A percentile compares a stretch with the other conserved stretches of the same genome.
These are phyloP conservation scores for Linnaemya tessellans DNA, from an alignment of 2,888 invertebrate species.

Conservation along the genomic window DNA sequence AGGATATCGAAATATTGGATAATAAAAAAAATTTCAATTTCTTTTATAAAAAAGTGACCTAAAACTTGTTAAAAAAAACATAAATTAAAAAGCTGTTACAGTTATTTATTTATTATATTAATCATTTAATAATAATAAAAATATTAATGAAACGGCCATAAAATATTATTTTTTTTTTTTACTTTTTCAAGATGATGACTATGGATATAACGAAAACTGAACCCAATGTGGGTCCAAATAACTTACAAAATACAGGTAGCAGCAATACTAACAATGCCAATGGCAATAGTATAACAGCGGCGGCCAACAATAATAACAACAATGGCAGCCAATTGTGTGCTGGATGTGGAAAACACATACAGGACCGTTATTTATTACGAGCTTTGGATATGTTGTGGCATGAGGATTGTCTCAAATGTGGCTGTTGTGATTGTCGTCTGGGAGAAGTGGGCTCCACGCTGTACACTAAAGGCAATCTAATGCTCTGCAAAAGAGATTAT, in stretches of 20 bases:
- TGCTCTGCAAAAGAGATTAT: conserved; percentile 97
- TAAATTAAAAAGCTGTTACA: no score
- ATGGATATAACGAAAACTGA: conserved; percentile 94
- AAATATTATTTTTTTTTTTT: conserved; percentile 3
- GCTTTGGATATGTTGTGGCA: conserved; percentile 98
- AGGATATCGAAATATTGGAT: no score
- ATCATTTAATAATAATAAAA: no score
- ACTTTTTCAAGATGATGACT: conserved; percentile 87
- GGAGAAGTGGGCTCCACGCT: conserved; percentile 98
- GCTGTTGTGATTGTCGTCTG: conserved; percentile 97
- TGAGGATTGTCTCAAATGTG: conserved; percentile 98
- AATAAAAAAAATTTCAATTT: no score
- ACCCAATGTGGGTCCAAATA: conserved; percentile 84
- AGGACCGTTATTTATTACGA: conserved; percentile 94
- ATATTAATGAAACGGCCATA: no score
- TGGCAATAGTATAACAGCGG: conserved; percentile 74
- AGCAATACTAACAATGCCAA: conserved; percentile 73
- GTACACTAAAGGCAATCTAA: conserved; percentile 97
- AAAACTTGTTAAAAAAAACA: no score
- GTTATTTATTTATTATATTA: no score
- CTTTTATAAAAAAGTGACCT: no score
- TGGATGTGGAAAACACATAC: conserved; percentile 96
- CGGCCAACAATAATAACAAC: conserved; percentile 80
- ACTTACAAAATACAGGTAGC: conserved; percentile 75
- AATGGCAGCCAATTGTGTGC: conserved; percentile 90